Evolutionary conservation across 2,888 invertebrate species (phyloP).

Genomic region (Auanema freiburgensis): DNA sequence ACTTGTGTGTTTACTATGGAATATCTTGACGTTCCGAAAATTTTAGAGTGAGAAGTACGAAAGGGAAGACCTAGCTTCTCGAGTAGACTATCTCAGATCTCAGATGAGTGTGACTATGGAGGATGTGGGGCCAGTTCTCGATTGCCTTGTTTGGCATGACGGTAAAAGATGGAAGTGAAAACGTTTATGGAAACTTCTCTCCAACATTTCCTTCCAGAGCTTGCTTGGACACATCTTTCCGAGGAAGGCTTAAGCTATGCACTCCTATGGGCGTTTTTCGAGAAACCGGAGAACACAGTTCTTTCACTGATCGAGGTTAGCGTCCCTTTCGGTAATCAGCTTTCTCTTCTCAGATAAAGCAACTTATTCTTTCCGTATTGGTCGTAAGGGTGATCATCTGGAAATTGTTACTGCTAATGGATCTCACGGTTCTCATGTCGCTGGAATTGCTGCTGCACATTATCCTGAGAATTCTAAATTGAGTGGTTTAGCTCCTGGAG

Average conservation of each 20-base stretch:
- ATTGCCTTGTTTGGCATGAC: slow-evolving; percentile 90
- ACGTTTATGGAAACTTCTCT: too few relatives aligned
- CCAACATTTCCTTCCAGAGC: slow-evolving; percentile 70
- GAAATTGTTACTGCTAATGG: slow-evolving; percentile 87
- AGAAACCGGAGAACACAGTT: slow-evolving; percentile 77
- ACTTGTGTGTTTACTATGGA: slow-evolving; percentile 16
- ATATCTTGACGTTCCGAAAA: neutral
- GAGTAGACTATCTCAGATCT: slow-evolving; percentile 78
- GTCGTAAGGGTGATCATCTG: slow-evolving; percentile 82
- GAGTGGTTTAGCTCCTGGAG: slow-evolving; percentile 94
- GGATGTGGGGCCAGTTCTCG: slow-evolving; percentile 87
- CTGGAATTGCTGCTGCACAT: slow-evolving; percentile 88
- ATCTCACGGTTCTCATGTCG: slow-evolving; percentile 95
- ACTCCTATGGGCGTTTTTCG: slow-evolving; percentile 81
- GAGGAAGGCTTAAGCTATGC: slow-evolving; percentile 80
- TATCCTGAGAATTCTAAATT: slow-evolving; percentile 83
- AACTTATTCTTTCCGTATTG: slow-evolving; percentile 85
- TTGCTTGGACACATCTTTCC: slow-evolving; percentile 81
- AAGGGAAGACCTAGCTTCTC: slow-evolving; percentile 86
- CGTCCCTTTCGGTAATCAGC: neutral
- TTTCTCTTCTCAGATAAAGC: slow-evolving; percentile 74
- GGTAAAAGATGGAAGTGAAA: slow-evolving; percentile 82
- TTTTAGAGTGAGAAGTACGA: slow-evolving; percentile 75
- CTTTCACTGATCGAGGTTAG: slow-evolving; percentile 73
- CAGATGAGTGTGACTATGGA: too few relatives aligned